A percentile compares a stretch with the other conserved stretches of the same genome.
Evolutionary conservation across 2,113 vertebrate species (phyloP).

Genomic region (Petaurus breviceps): DNA sequence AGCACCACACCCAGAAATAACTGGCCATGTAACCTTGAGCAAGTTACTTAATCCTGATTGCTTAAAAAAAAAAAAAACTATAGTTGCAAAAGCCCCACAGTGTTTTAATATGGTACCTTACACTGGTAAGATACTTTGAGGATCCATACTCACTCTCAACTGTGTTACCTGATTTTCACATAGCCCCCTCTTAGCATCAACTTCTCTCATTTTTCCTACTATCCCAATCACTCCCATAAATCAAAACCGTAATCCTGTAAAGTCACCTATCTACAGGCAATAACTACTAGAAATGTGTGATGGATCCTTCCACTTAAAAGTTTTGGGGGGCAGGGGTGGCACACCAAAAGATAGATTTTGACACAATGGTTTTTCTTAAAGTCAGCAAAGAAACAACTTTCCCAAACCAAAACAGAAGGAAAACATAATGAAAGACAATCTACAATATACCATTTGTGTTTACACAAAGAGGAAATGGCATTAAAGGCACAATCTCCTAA

Average conservation of each 20-base stretch:
- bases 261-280: background rate
- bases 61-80: no score
- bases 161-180: background rate
- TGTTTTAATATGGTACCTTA: background rate
- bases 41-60: no score
- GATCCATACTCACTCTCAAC: background rate
- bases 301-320: background rate
- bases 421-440: background rate
- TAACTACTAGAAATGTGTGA: background rate
- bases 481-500: background rate
- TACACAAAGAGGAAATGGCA: background rate
- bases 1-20: no score
- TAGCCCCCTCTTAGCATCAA: conserved; percentile 5
- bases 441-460: background rate
- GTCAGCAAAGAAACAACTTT: background rate
- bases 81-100: background rate
- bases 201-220: conserved; percentile 27
- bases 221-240: background rate
- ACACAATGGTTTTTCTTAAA: background rate
- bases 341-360: background rate
- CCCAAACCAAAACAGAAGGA: background rate
- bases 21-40: no score
- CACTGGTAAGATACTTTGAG: background rate
- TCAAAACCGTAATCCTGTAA: background rate
- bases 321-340: background rate